Conservation (phyloP, 2,113 vertebrate genomes). For the Anoura caudifer region DNA sequence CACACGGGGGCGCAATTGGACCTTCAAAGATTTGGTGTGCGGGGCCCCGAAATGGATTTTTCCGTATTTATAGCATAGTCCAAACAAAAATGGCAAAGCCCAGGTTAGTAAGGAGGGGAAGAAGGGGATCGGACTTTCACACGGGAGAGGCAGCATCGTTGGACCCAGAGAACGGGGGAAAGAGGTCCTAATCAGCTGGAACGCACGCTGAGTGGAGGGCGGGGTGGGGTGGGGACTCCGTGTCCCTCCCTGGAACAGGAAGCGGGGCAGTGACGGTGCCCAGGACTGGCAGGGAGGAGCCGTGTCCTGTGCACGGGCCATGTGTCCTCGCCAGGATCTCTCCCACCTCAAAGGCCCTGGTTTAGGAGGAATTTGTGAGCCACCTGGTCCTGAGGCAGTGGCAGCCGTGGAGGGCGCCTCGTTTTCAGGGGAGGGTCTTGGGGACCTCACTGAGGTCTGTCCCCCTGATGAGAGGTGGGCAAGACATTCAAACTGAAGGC, state of each 20-base stretch:
- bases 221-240: too few relatives aligned
- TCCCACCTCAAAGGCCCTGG: too few relatives aligned
- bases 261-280: neutral
- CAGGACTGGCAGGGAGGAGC: neutral
- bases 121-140: rapidly evolving
- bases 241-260: neutral
- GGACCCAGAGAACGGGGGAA: rapidly evolving
- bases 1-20: neutral
- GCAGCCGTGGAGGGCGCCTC: rapidly evolving
- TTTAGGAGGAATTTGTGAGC: too few relatives aligned
- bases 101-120: rapidly evolving
- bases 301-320: neutral
- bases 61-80: neutral
- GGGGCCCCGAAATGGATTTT: neutral
- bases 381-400: too few relatives aligned
- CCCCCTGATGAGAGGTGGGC: rapidly evolving
- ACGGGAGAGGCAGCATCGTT: rapidly evolving
- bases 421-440: neutral
- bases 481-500: rapidly evolving
- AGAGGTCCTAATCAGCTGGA: neutral
- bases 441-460: neutral
- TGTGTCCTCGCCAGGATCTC: too few relatives aligned
- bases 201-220: too few relatives aligned
- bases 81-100: neutral
- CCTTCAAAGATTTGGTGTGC: rapidly evolving